Evolutionary conservation across 92 coral and sea anemone genomes (phyloP), one percentile per base, ranked within the genome.

Genomic region (Metridium senile): DNA sequence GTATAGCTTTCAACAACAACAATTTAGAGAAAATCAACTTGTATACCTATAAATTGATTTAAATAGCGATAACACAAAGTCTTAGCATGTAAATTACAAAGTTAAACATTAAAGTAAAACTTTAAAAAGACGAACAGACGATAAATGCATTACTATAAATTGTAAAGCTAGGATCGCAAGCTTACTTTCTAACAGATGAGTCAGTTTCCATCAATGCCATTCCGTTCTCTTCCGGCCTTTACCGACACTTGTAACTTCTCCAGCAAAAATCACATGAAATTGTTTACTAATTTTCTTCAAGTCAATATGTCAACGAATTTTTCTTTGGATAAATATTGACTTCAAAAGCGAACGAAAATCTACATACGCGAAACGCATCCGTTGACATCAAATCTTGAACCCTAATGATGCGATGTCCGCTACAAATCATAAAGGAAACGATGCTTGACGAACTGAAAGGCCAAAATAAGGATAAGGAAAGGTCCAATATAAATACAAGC

Each of bases 401-500:
- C 19, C 25, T 1, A 29, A 30, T 52, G 49, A 39, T 39, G 8
- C 49, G 49, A 39, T 39, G 6, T 13, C 49, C 49, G 49, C 61
- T 2, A 26, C 65, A 1, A 49, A 53, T 72, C 51, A 13, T 17
- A 21, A 27, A 63, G 33, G 20, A 57, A 73, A 13, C 33, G 67
- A 58, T 33, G 67, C 78, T 33, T 73, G 78, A 73, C 68, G 46
- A 26, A 3, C 16, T 29, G 19, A 9, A n/a, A 73, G 64, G 61
- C 49, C 49, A 10, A 57, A 39, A 57, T 19, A 31, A 9, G 13
- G 64, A 16, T 25, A 58, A 29, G 18, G 53, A 73, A 25, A 25
- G 78, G 78, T 57, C 78, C 78, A 73, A 73, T 58, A 73, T 58
- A 57, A 73, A 58, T 11, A 57, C 22, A 34, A 26, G 72, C 29